Conservation (phyloP, 2,888 invertebrate genomes). For the Cephus pygmeus region DNA sequence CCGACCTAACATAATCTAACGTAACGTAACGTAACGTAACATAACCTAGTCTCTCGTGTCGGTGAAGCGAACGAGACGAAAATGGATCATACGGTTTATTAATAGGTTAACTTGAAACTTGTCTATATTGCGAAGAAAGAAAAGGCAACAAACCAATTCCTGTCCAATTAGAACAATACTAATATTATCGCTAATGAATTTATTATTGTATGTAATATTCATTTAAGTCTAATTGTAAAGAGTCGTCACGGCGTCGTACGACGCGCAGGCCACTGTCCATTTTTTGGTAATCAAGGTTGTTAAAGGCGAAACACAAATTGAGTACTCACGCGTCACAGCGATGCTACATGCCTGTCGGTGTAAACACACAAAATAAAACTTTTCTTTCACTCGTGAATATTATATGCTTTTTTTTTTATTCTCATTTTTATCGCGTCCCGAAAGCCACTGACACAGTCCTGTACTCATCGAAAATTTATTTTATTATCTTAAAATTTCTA, state of each 20-base stretch:
- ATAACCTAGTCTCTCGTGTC: not conserved
- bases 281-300: constrained; percentile 50
- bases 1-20: constrained; percentile 32
- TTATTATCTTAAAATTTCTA: not conserved
- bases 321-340: constrained; percentile 31
- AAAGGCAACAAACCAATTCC: constrained; percentile 48
- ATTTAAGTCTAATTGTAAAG: constrained; percentile 53
- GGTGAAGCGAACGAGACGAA: not conserved
- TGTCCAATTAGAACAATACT: constrained; percentile 64
- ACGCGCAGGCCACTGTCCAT: constrained; percentile 48
- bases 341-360: constrained; percentile 44
- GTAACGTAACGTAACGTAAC: not conserved
- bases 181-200: constrained; percentile 52
- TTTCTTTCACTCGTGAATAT: constrained; percentile 35
- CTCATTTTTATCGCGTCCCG: not conserved
- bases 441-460: not conserved
- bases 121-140: constrained; percentile 44
- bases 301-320: constrained; percentile 28
- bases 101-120: constrained; percentile 42
- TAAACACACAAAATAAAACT: constrained; percentile 40
- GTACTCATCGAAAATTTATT: not conserved
- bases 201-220: constrained; percentile 58
- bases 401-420: not conserved
- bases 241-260: constrained; percentile 7
- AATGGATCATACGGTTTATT: constrained; percentile 17